Base-by-base conservation (phyloP, 2,797 vertebrate species). In the Cyclopterus lumpus region DNA sequence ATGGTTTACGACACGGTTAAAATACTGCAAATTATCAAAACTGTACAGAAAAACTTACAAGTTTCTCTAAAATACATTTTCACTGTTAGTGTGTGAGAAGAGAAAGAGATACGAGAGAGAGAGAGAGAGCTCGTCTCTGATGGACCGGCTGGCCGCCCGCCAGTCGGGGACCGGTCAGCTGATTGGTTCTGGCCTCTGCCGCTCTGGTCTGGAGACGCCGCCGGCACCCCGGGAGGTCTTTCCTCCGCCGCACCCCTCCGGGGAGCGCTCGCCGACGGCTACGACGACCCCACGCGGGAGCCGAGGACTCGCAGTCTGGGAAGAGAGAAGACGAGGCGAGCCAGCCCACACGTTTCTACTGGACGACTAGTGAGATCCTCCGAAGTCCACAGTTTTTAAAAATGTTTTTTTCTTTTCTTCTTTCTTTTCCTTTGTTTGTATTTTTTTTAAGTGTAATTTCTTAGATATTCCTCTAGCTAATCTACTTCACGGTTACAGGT, bases 11-110 rank as follows among this genome's bases (percentile, higher is more conserved):
- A 94, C 95, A 99, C 97, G 94, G 95, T 96, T 96, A 96, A 98
- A 97, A 96, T 96, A 99, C 97, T 96, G 96, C 95, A 96, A 96
- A 94, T 99, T 99, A 99, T 99, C 97, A 98, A 99, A 90, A 96
- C 97, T 94, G 95, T 99, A 98, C 97, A 98, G 96, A 95, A 96
- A 93, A 95, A 97, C 95, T 96, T 98, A 97, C 96, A 97, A 95
- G 89, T 95, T 92, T 86, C 95, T 97, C 96, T 96, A 98, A 99
- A 99, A 98, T 98, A 98, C 96, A 95, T 95, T 97, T 97, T 96
- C 94, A 93, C 94, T 93, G 94, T 95, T 96, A 94, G 94, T 94
- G 92, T 94, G 86, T 94, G 87, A 92, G 89, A 94, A 93, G 95
- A 28, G 26, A n/a, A n/a, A 95, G 94, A 95, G 83, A 88, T 55